Base-by-base conservation (phyloP, 1,140 invertebrate species). In the Protaetia brevitarsis region DNA sequence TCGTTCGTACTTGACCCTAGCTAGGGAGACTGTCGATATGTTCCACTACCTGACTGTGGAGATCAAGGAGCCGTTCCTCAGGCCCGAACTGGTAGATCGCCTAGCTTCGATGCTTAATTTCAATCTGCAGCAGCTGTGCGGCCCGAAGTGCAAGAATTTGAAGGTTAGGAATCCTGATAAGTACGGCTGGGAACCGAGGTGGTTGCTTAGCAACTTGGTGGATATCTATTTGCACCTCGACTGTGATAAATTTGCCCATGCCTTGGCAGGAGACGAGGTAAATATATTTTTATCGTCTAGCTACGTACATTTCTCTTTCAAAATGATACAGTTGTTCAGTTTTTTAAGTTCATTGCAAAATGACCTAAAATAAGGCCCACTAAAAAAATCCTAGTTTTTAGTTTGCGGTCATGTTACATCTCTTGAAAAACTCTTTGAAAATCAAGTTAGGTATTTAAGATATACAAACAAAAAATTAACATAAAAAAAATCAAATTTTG, bases 71-170 rank as follows among this genome's bases (percentile, higher is more conserved):
- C 96, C 96, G 16, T 99, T 99, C 78, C 82, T 97, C 65, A 86
- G 92, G 65, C 89, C 93, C 0, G 95, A 97, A 81, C 81, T 99
- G 45, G 94, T 95, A 13, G 93, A 95, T 74, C 84, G 96, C 37
- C 85, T 99, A 11, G 95, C 96, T 63, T 95, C 95, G 51, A 99
- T 99, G 97, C 83, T 99, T 58, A 98, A 99, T 80, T 98, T 97
- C 79, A 98, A 98, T 82, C 81, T 99, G 34, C 91, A 95, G 76
- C 95, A 99, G 78, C 82, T 99, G n/a, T 97, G 95, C 78, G 96
- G 97, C 2, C 90, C 94, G 27, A 98, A 99, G 79, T 98, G 95
- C 81, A 96, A 95, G 78, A 95, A 97, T 82, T 83, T 99, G 28
- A 98, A 98, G 84, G 96, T 99, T n/a, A 88, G 89, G 58, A 92